These are phyloP conservation scores for Lepidostoma basale DNA, from an alignment of 1,140 invertebrate species.

Conservation along the genomic window DNA sequence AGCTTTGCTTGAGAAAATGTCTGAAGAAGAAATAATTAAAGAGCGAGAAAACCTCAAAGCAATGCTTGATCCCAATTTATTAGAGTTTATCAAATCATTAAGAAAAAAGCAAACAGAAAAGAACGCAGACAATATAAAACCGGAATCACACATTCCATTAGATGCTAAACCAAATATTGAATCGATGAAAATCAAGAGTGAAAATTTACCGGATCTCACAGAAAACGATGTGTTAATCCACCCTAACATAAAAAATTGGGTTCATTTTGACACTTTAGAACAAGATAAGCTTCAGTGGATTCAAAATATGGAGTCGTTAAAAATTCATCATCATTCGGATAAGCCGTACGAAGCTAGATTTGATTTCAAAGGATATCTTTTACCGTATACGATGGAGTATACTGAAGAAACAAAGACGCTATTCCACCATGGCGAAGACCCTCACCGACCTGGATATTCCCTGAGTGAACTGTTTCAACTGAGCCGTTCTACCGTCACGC, in stretches of 20 bases:
- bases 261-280: constrained; percentile 83
- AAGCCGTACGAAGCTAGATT: constrained; percentile 76
- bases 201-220: constrained; percentile 50
- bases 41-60: constrained; percentile 73
- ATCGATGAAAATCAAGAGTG: constrained; percentile 25
- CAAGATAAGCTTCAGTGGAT: constrained; percentile 87
- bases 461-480: constrained; percentile 85
- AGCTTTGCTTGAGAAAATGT: constrained; percentile 70
- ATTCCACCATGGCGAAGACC: constrained; percentile 92
- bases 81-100: constrained; percentile 70
- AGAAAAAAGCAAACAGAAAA: constrained; percentile 51
- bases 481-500: constrained; percentile 68
- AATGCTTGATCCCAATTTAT: constrained; percentile 68
- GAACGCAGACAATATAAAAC: constrained; percentile 48
- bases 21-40: constrained; percentile 73
- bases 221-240: constrained; percentile 66
- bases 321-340: constrained; percentile 39
- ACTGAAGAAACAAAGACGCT: constrained; percentile 66
- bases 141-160: constrained; percentile 42
- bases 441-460: constrained; percentile 87
- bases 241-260: constrained; percentile 71
- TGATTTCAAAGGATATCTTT: constrained; percentile 69
- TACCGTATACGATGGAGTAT: constrained; percentile 70
- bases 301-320: constrained; percentile 64
- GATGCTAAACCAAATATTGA: constrained; percentile 25